phyloP scores from a whole-genome alignment of 2,888 invertebrate genomes.

The Pollenia amentaria region DNA sequence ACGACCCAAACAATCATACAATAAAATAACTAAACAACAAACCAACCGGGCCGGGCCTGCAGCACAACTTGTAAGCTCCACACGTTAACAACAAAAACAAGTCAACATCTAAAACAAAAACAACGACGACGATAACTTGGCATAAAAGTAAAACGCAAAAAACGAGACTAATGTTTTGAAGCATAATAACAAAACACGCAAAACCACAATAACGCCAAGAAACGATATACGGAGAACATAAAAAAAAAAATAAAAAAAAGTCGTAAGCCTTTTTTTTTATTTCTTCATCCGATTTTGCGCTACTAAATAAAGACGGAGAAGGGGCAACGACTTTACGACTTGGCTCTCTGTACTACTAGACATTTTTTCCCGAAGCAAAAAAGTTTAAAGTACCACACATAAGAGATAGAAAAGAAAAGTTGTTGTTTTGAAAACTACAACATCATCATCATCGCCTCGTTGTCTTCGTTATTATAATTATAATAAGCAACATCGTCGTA shows the following conservation, averaged over 20 bases:
- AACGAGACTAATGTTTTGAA: conserved; percentile 65
- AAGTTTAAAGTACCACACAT: conserved; percentile 22
- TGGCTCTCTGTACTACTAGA: conserved; percentile 31
- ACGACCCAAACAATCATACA: conserved; percentile 52
- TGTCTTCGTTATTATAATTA: conserved; percentile 13
- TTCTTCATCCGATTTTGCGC: conserved; percentile 24
- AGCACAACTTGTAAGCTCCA: conserved; percentile 42
- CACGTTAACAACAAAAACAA: conserved; percentile 57
- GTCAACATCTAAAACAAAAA: conserved; percentile 40
- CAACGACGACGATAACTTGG: conserved; percentile 44
- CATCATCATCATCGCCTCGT: not conserved
- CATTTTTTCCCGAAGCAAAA: conserved; percentile 26
- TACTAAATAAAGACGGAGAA: conserved; percentile 8
- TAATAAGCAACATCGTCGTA: conserved; percentile 36
- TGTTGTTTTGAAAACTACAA: conserved; percentile 46
- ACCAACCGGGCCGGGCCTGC: conserved; percentile 56
- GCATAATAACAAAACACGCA: conserved; percentile 74
- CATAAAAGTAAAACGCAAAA: conserved; percentile 47
- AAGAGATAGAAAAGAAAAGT: conserved; percentile 45
- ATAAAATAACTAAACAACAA: conserved; percentile 13
- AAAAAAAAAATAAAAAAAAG: conserved; percentile 14
- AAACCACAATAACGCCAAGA: conserved; percentile 69
- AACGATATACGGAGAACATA: conserved; percentile 14
- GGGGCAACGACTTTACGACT: conserved; percentile 29
- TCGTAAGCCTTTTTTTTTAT: conserved; percentile 49